Percentiles rank a stretch among this genome's conserved stretches.
Conservation (phyloP, 2,888 invertebrate genomes). For the Sceliomorpha sp. region DNA sequence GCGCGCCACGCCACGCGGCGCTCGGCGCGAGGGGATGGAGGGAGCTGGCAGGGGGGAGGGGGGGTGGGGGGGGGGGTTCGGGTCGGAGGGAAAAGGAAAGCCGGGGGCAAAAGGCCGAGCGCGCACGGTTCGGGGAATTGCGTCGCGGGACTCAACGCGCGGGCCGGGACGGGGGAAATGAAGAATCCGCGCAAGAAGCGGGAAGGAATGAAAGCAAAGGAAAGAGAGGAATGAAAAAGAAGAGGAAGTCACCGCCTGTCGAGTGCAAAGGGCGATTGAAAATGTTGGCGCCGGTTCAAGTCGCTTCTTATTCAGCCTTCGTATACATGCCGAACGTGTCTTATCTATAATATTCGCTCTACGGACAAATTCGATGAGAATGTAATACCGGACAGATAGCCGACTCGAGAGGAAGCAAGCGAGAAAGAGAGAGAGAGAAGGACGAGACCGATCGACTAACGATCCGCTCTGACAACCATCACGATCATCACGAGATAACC, state of each 20-base stretch:
- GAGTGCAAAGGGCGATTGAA: constrained; percentile 72
- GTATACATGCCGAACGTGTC: constrained; percentile 66
- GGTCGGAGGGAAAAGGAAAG: no score
- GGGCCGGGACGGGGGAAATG: constrained; percentile 17
- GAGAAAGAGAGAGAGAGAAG: constrained; percentile 15
- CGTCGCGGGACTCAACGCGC: no score
- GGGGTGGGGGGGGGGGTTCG: no score
- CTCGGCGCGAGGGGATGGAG: no score
- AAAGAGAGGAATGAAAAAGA: constrained; percentile 12
- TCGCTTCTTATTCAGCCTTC: constrained; percentile 67
- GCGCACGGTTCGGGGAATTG: no score
- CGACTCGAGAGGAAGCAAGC: constrained; percentile 14
- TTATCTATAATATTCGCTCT: constrained; percentile 64
- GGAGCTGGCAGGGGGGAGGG: no score
- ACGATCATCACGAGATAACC: constrained; percentile 41
- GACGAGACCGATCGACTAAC: constrained; percentile 20
- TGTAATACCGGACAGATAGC: constrained; percentile 57
- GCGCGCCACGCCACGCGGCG: no score
- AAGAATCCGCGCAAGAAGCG: constrained; percentile 16
- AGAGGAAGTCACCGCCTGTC: constrained; percentile 40
- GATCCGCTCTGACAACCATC: constrained; percentile 40
- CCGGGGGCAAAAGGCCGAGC: no score
- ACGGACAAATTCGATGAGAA: constrained; percentile 58
- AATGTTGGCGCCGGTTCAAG: constrained; percentile 74
- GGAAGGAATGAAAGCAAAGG: constrained; percentile 19